Percentiles rank a stretch among this genome's conserved stretches.
Conservation (phyloP, 2,113 vertebrate species). For the Podarcis muralis region DNA sequence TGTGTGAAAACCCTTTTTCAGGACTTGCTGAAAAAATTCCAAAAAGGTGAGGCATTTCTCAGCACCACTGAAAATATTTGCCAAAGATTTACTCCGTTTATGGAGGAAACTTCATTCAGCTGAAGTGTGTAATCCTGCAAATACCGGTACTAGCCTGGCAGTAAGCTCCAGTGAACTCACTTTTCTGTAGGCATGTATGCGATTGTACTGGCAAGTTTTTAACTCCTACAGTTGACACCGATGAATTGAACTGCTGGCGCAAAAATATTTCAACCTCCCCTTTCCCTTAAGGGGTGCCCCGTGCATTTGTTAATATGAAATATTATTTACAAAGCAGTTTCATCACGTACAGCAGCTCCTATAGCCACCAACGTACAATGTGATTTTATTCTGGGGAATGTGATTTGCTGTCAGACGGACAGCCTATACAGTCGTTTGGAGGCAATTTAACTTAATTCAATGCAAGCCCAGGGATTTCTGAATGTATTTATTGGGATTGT, state of each 20-base stretch:
- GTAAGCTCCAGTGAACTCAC: no score
- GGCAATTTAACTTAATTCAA: slow-evolving; percentile 5
- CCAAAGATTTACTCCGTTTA: no score
- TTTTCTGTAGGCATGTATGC: no score
- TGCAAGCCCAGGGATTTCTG: background rate
- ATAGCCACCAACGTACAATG: background rate
- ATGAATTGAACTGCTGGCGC: background rate
- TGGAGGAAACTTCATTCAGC: no score
- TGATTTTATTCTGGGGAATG: background rate
- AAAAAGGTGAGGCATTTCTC: no score
- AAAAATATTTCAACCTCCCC: background rate
- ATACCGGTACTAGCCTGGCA: no score
- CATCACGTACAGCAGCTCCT: background rate
- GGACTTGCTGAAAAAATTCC: no score
- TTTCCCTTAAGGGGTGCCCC: background rate
- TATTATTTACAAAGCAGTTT: background rate
- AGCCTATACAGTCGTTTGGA: background rate
- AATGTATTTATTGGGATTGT: slow-evolving; percentile 5
- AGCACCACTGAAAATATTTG: no score
- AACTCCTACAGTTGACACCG: background rate
- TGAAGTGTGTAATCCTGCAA: no score
- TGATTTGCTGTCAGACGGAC: background rate
- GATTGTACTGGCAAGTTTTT: no score
- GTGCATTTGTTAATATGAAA: background rate
- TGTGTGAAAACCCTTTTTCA: no score